Percentiles rank a stretch among this genome's conserved stretches.
These are phyloP conservation scores for Parelbella ahira DNA, from an alignment of 2,888 invertebrate genomes.

Conservation along the genomic window DNA sequence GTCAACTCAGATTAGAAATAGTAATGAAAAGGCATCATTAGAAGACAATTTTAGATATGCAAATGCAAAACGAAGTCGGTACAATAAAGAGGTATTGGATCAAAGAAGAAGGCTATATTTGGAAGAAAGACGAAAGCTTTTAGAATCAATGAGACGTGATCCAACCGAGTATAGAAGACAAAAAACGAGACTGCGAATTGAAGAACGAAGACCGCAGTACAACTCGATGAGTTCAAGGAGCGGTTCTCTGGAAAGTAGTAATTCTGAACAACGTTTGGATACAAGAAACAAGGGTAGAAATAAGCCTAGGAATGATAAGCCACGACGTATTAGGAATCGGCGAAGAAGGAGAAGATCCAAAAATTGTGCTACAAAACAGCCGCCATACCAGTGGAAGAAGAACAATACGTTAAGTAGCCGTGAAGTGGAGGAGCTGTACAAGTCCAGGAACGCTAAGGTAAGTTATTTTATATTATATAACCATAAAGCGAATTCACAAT, in stretches of 20 bases:
- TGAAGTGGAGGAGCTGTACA: conserved; percentile 10
- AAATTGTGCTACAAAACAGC: conserved; percentile 73
- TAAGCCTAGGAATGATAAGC: conserved; percentile 42
- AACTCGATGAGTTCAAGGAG: conserved; percentile 40
- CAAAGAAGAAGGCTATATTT: conserved; percentile 56
- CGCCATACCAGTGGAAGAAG: conserved; percentile 62
- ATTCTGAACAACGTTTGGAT: conserved; percentile 46
- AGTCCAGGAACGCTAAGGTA: conserved; percentile 14
- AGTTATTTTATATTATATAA: too few species aligned
- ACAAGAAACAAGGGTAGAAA: conserved; percentile 44
- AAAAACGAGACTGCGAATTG: conserved; percentile 52
- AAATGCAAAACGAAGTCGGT: conserved; percentile 72
- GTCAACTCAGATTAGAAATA: conserved; percentile 44
- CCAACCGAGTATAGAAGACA: conserved; percentile 64
- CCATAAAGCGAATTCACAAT: too few species aligned
- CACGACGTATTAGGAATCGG: conserved; percentile 52
- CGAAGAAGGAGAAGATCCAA: conserved; percentile 61
- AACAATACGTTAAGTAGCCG: conserved; percentile 11
- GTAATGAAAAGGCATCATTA: conserved; percentile 72
- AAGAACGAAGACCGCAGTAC: conserved; percentile 50
- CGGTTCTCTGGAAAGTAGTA: conserved; percentile 52
- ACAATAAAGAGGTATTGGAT: conserved; percentile 82
- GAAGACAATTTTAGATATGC: conserved; percentile 60
- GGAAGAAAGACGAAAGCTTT: conserved; percentile 54
- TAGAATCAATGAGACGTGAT: conserved; percentile 61